Evolutionary conservation across 2,113 vertebrate species (phyloP).

Genomic region (Mesitornis unicolor): DNA sequence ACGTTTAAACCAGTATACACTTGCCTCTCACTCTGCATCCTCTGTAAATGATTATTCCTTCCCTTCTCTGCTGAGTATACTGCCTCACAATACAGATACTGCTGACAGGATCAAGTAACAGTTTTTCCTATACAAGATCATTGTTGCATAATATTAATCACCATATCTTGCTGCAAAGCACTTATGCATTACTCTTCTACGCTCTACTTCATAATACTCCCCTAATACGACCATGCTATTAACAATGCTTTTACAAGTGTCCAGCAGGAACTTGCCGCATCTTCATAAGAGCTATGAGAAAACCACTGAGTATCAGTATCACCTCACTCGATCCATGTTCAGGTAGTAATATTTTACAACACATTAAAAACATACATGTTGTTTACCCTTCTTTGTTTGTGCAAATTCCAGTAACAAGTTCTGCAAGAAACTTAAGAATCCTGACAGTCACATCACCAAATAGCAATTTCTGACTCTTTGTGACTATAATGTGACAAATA

Average conservation of each 20-base stretch:
- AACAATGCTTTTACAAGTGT: neutral
- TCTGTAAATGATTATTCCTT: neutral
- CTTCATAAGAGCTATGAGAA: neutral
- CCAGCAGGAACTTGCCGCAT: neutral
- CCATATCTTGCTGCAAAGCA: neutral
- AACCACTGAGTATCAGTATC: fast-evolving
- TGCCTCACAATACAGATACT: neutral
- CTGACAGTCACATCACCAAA: neutral
- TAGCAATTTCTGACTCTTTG: neutral
- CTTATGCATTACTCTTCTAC: fast-evolving
- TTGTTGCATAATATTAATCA: neutral
- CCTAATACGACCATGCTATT: neutral
- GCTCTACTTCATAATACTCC: neutral
- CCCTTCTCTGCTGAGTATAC: neutral
- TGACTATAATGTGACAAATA: neutral
- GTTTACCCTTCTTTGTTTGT: neutral
- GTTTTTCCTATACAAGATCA: neutral
- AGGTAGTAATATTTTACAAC: neutral
- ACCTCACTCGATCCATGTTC: fast-evolving
- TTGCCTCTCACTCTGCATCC: neutral
- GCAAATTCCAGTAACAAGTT: neutral
- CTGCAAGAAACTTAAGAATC: neutral
- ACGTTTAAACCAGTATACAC: neutral
- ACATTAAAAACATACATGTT: neutral
- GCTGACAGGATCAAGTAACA: neutral